Percentiles rank a stretch among this genome's conserved stretches.
These are phyloP conservation scores for Stigmatopora nigra DNA, from an alignment of 2,113 vertebrate species.

Conservation along the genomic window DNA sequence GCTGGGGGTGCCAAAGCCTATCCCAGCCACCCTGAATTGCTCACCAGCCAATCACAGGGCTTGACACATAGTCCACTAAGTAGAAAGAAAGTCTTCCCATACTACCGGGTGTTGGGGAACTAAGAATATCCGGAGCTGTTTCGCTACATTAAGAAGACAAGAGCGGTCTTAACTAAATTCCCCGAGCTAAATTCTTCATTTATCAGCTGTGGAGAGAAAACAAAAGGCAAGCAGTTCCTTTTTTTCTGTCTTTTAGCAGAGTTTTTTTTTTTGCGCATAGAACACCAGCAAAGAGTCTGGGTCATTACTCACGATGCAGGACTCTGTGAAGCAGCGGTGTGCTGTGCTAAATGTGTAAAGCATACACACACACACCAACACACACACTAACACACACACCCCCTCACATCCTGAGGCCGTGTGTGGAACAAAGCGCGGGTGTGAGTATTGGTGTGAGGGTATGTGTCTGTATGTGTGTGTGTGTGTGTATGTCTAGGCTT, in stretches of 20 bases:
- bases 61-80: neutral
- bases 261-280: constrained; percentile 58
- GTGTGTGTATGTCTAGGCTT: constrained; percentile 26
- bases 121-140: neutral
- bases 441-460: constrained; percentile 9
- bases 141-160: neutral
- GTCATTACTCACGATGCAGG: constrained; percentile 68
- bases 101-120: neutral
- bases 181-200: constrained; percentile 36
- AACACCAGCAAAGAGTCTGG: constrained; percentile 57
- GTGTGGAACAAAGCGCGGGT: constrained; percentile 4
- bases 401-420: constrained; percentile 35
- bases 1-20: too few relatives aligned
- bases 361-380: constrained; percentile 22
- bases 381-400: constrained; percentile 21
- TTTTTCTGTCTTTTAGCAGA: constrained; percentile 57
- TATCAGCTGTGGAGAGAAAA: constrained; percentile 21
- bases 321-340: constrained; percentile 56
- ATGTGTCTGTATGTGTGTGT: constrained; percentile 5
- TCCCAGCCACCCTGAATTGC: too few relatives aligned
- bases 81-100: neutral
- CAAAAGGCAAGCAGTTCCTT: constrained; percentile 31
- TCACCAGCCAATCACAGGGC: too few relatives aligned
- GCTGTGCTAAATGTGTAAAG: constrained; percentile 25
- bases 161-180: neutral